Percentiles rank a stretch among this genome's conserved stretches.
phyloP scores from a whole-genome alignment of 2,888 invertebrate species.

The Actias luna region DNA sequence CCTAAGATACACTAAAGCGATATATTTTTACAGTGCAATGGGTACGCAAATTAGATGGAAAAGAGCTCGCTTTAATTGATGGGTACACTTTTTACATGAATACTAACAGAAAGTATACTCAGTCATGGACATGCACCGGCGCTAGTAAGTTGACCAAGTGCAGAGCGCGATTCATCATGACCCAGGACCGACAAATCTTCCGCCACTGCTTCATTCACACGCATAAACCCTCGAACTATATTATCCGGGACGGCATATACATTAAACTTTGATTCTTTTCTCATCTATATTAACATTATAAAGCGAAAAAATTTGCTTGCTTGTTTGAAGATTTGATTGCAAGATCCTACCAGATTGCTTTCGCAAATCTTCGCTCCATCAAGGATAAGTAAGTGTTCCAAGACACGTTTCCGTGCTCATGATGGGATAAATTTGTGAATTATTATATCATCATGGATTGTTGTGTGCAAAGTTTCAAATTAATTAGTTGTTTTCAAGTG shows the following conservation, averaged over 20 bases:
- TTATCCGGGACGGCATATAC: constrained; percentile 10
- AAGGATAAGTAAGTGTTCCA: neutral
- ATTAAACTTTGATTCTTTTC: neutral
- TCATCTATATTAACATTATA: too few relatives aligned
- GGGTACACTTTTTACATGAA: constrained; percentile 23
- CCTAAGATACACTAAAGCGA: neutral
- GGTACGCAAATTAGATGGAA: constrained; percentile 22
- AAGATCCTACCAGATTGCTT: neutral
- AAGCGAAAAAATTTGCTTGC: too few relatives aligned
- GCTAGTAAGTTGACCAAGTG: neutral
- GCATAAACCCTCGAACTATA: constrained; percentile 11
- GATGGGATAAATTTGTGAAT: too few relatives aligned
- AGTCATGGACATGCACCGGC: constrained; percentile 11
- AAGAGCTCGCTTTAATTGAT: constrained; percentile 28
- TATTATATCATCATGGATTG: too few relatives aligned
- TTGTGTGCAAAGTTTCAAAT: too few relatives aligned
- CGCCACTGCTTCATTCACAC: neutral
- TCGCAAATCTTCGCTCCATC: neutral
- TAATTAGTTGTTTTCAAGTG: too few relatives aligned
- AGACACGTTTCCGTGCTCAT: too few relatives aligned
- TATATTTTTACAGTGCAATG: constrained; percentile 19
- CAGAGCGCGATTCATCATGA: constrained; percentile 10
- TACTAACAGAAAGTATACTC: neutral
- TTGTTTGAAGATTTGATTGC: too few relatives aligned
- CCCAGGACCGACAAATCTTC: neutral